A percentile compares a stretch with the other conserved stretches of the same genome.
phyloP scores from a whole-genome alignment of 2,888 invertebrate genomes.

The Crossocerus cetratus region DNA sequence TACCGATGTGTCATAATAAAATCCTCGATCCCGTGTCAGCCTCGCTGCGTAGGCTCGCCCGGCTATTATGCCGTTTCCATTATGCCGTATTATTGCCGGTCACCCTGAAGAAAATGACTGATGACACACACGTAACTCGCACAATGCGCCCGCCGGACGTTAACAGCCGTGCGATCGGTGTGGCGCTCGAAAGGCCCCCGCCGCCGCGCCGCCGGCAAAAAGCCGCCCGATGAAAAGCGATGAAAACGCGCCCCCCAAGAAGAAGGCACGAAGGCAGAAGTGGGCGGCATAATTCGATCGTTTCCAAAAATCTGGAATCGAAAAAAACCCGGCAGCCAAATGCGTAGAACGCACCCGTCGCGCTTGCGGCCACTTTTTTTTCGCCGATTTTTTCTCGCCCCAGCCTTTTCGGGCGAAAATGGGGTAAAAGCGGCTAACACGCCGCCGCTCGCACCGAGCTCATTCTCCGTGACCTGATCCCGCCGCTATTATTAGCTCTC shows the following conservation, averaged over 20 bases:
- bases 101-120: slow-evolving; percentile 68
- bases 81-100: slow-evolving; percentile 68
- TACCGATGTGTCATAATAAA: slow-evolving; percentile 75
- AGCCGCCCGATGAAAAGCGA: slow-evolving; percentile 16
- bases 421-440: slow-evolving; percentile 61
- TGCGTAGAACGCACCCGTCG: slow-evolving; percentile 23
- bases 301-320: slow-evolving; percentile 64
- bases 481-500: slow-evolving; percentile 61
- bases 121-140: slow-evolving; percentile 64
- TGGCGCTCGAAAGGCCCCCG: slow-evolving; percentile 60
- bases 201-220: background rate
- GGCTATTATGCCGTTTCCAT: slow-evolving; percentile 66
- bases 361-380: slow-evolving; percentile 39
- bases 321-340: slow-evolving; percentile 53
- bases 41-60: slow-evolving; percentile 29
- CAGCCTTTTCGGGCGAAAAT: slow-evolving; percentile 53
- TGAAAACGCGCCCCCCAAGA: slow-evolving; percentile 22
- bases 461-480: slow-evolving; percentile 62
- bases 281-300: slow-evolving; percentile 73
- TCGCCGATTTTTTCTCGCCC: slow-evolving; percentile 30
- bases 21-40: slow-evolving; percentile 69
- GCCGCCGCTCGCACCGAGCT: slow-evolving; percentile 44
- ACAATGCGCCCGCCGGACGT: slow-evolving; percentile 61
- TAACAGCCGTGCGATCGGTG: slow-evolving; percentile 64
- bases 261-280: slow-evolving; percentile 56